A percentile compares a stretch with the other conserved stretches of the same genome.
These are phyloP conservation scores for Plotosus lineatus DNA, from an alignment of 2,113 vertebrate genomes.

Conservation along the genomic window DNA sequence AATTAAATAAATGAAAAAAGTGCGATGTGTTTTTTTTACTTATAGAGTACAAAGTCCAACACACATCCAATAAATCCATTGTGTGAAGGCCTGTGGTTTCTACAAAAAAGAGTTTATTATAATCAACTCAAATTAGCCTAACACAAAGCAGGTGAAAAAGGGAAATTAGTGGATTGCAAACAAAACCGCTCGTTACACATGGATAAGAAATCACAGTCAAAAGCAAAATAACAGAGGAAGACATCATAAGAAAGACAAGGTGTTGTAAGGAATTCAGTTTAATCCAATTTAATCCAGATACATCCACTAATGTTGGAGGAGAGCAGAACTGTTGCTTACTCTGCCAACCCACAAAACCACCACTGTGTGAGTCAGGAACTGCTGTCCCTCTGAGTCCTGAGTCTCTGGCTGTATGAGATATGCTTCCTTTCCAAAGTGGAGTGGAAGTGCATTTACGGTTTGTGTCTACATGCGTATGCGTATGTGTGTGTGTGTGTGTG, in stretches of 20 bases:
- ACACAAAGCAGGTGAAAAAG: not conserved
- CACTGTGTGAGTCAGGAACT: conserved; percentile 32
- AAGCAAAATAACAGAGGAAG: conserved; percentile 7
- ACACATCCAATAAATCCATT: conserved; percentile 1
- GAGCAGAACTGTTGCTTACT: conserved; percentile 9
- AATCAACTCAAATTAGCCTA: conserved; percentile 11
- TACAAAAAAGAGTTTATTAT: conserved; percentile 13
- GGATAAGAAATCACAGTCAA: not conserved
- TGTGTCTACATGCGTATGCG: conserved; percentile 9
- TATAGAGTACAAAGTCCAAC: conserved; percentile 1
- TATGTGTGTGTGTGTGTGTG: conserved; percentile 10
- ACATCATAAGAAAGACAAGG: not conserved
- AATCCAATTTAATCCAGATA: conserved; percentile 12
- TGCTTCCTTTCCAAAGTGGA: conserved; percentile 42
- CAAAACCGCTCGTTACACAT: not conserved
- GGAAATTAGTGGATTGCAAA: conserved; percentile 25
- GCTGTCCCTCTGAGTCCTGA: conserved; percentile 38
- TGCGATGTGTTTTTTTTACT: not conserved
- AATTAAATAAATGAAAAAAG: not conserved
- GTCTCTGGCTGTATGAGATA: conserved; percentile 46
- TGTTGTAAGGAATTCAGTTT: conserved; percentile 25
- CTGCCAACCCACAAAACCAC: conserved; percentile 27
- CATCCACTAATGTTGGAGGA: conserved; percentile 8
- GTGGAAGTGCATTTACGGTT: conserved; percentile 40
- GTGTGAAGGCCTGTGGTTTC: not conserved